phyloP scores from a whole-genome alignment of 2,888 invertebrate species.

The Stomorhina lunata region DNA sequence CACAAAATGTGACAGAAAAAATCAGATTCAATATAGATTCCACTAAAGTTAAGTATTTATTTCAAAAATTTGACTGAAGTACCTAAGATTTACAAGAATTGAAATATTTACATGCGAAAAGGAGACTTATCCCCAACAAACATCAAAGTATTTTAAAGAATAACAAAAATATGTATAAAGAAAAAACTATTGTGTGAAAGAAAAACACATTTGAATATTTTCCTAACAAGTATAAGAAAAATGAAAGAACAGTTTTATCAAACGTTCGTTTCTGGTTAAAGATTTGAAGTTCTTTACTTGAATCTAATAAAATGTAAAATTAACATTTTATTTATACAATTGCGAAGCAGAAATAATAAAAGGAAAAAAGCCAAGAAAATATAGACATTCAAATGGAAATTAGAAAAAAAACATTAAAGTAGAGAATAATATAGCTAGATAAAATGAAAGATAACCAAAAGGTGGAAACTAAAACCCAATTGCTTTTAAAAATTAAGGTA shows the following conservation, averaged over 20 bases:
- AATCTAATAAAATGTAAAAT: background rate
- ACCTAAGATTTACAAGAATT: too few relatives aligned
- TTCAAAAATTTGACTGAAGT: too few relatives aligned
- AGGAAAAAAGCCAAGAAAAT: constrained; percentile 6
- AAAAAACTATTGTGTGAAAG: background rate
- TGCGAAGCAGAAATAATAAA: background rate
- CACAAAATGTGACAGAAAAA: too few relatives aligned
- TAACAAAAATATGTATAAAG: constrained; percentile 4
- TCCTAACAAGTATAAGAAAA: constrained; percentile 12
- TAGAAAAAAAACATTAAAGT: background rate
- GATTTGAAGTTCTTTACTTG: background rate
- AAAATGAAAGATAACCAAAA: too few relatives aligned
- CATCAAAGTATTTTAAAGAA: constrained; percentile 47
- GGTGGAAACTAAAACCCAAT: too few relatives aligned
- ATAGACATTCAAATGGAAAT: background rate
- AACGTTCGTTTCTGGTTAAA: constrained; percentile 17
- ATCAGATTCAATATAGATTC: too few relatives aligned
- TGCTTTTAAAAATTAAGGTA: too few relatives aligned
- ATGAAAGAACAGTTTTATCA: constrained; percentile 40
- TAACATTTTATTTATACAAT: constrained; percentile 5
- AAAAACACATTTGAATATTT: background rate
- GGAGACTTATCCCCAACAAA: too few relatives aligned
- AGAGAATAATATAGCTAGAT: background rate
- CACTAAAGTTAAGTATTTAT: too few relatives aligned
- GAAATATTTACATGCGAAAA: too few relatives aligned